Evolutionary conservation across 2,797 vertebrate species (phyloP).

Genomic region (Pygocentrus nattereri): DNA sequence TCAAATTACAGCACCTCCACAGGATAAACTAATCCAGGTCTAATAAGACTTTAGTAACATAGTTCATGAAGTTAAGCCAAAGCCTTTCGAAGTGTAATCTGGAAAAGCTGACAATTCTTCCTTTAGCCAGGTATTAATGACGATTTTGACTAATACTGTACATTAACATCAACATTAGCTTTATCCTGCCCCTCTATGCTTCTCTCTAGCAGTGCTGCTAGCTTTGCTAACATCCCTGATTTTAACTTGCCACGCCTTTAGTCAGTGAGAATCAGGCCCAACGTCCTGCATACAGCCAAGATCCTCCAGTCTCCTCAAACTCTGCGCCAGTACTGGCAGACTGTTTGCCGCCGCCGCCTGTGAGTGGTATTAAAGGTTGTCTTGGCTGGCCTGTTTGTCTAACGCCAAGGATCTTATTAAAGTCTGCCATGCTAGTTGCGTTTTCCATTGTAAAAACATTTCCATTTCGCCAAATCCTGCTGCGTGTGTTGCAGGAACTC

Average conservation of each 20-base stretch:
- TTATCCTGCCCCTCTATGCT: not conserved
- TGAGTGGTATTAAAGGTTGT: constrained; percentile 71
- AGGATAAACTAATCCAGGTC: no score
- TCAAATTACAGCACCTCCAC: no score
- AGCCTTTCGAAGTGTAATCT: no score
- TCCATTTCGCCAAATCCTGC: constrained; percentile 54
- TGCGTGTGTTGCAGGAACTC: not conserved
- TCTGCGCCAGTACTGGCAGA: constrained; percentile 55
- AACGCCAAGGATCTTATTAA: constrained; percentile 74
- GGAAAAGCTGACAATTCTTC: no score
- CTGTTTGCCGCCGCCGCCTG: constrained; percentile 65
- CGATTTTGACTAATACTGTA: not conserved
- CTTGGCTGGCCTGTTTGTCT: constrained; percentile 66
- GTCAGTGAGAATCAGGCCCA: constrained; percentile 60
- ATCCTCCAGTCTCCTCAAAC: not conserved
- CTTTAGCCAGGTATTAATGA: no score
- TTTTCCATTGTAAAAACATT: constrained; percentile 72
- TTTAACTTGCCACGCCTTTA: constrained; percentile 64
- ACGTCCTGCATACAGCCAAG: not conserved
- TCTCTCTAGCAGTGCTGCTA: no score
- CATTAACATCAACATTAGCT: not conserved
- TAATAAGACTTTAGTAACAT: no score
- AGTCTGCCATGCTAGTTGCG: constrained; percentile 66
- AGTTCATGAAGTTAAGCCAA: no score
- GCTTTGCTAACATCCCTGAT: constrained; percentile 51